These are phyloP conservation scores for Pocillopora grandis DNA, from an alignment of 92 coral and sea anemone genomes.

Conservation along the genomic window DNA sequence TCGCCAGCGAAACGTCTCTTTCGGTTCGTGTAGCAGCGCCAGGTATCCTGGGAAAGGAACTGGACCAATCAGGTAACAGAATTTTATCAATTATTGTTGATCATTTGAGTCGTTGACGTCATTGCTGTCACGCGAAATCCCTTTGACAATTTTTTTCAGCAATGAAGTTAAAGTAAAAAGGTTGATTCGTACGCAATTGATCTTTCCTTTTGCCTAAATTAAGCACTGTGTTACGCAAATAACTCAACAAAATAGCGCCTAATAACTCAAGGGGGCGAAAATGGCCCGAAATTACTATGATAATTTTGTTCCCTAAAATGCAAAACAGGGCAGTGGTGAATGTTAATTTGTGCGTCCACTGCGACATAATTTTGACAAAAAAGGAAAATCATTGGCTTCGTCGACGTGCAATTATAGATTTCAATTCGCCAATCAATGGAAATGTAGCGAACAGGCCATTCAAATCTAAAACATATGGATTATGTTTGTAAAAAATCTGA, in stretches of 20 bases:
- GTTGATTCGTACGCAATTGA: conserved; percentile 43
- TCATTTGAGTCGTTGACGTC: conserved; percentile 85
- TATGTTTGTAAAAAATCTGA: background rate
- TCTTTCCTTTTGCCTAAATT: conserved; percentile 40
- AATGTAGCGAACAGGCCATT: conserved; percentile 9
- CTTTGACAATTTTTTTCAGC: conserved; percentile 33
- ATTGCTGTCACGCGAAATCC: conserved; percentile 67
- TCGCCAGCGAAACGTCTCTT: conserved; percentile 40
- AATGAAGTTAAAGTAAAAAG: conserved; percentile 22
- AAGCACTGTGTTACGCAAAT: conserved; percentile 36
- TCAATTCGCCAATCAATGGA: conserved; percentile 34
- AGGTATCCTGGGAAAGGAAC: conserved; percentile 56
- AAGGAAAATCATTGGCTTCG: conserved; percentile 35
- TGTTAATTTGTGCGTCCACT: conserved; percentile 12
- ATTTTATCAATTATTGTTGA: conserved; percentile 75
- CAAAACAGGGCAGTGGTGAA: conserved; percentile 22
- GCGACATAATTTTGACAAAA: background rate
- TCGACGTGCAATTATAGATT: conserved; percentile 46
- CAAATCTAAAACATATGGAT: background rate
- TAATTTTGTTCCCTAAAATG: conserved; percentile 12
- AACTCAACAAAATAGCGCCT: conserved; percentile 17
- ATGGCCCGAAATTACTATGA: conserved; percentile 27
- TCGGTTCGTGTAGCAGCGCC: conserved; percentile 35
- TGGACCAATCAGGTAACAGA: conserved; percentile 66
- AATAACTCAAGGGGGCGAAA: conserved; percentile 18